Conservation (phyloP, 1,140 invertebrate species). For the Pseudomyrmex gracilis region DNA sequence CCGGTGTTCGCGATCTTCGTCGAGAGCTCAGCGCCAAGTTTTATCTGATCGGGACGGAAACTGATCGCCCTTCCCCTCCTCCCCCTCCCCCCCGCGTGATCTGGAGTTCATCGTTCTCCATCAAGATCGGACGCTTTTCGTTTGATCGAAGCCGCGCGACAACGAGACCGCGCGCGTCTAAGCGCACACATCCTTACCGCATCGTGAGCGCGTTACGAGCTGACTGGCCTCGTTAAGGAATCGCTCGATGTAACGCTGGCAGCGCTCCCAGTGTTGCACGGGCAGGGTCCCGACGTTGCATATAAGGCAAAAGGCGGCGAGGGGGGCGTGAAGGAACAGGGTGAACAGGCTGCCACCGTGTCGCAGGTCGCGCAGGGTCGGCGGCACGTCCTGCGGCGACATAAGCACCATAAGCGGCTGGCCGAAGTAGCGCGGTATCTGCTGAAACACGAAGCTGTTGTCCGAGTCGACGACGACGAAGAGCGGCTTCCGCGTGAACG, state of each 20-base stretch:
- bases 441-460: conserved; percentile 97
- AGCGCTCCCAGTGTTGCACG: conserved; percentile 95
- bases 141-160: conserved; percentile 23
- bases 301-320: conserved; percentile 97
- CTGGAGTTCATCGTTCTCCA: conserved; percentile 11
- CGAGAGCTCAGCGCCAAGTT: too few relatives aligned
- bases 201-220: conserved; percentile 92
- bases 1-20: too few relatives aligned
- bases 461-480: conserved; percentile 98
- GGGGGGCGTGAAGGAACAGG: conserved; percentile 96
- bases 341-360: conserved; percentile 97
- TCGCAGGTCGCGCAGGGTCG: conserved; percentile 94
- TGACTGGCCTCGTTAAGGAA: conserved; percentile 96
- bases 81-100: too few relatives aligned
- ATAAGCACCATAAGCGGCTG: conserved; percentile 97
- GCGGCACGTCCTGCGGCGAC: conserved; percentile 96
- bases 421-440: conserved; percentile 96
- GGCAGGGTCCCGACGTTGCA: conserved; percentile 95
- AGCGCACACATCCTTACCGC: conserved; percentile 88
- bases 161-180: conserved; percentile 44
- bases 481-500: conserved; percentile 95
- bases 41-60: background rate
- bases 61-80: too few relatives aligned
- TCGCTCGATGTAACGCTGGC: conserved; percentile 94
- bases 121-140: background rate